These are phyloP conservation scores for Discoglossus pictus DNA, from an alignment of 2,797 vertebrate genomes.

Conservation along the genomic window DNA sequence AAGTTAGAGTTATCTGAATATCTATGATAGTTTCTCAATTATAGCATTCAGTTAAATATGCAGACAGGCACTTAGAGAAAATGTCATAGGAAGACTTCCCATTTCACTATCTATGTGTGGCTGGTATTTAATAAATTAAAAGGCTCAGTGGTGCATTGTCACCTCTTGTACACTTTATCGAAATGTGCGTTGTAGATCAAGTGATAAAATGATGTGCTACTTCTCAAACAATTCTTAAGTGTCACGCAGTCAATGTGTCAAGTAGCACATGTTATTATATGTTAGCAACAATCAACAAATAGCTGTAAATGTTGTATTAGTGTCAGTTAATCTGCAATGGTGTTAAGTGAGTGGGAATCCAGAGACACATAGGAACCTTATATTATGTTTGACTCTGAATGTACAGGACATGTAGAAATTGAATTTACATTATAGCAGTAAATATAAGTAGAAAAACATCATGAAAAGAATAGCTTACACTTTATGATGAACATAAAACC, in stretches of 20 bases:
- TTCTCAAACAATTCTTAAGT: slow-evolving; percentile 56
- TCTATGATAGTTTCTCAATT: slow-evolving; percentile 48
- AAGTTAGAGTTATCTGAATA: slow-evolving; percentile 35
- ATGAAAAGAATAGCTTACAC: no score
- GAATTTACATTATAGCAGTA: no score
- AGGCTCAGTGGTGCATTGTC: slow-evolving; percentile 62
- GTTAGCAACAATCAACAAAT: slow-evolving; percentile 58
- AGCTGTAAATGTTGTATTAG: slow-evolving; percentile 58
- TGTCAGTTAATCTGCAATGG: slow-evolving; percentile 57
- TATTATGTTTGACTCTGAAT: slow-evolving; percentile 57
- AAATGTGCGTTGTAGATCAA: slow-evolving; percentile 66
- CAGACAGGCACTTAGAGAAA: slow-evolving; percentile 71
- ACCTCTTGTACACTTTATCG: slow-evolving; percentile 64
- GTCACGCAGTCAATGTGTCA: slow-evolving; percentile 58
- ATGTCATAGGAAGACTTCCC: slow-evolving; percentile 66
- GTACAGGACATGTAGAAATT: slow-evolving; percentile 63
- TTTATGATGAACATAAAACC: no score
- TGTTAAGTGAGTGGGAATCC: slow-evolving; percentile 59
- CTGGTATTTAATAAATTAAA: slow-evolving; percentile 75
- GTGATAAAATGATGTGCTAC: slow-evolving; percentile 63
- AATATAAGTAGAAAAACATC: no score
- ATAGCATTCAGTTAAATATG: slow-evolving; percentile 67
- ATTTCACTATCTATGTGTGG: slow-evolving; percentile 60
- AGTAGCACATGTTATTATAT: slow-evolving; percentile 52
- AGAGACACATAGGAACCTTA: slow-evolving; percentile 55